A percentile compares a stretch with the other conserved stretches of the same genome.
Evolutionary conservation across 1,140 invertebrate genomes (phyloP).

Genomic region (Drosophila micromelanica): DNA sequence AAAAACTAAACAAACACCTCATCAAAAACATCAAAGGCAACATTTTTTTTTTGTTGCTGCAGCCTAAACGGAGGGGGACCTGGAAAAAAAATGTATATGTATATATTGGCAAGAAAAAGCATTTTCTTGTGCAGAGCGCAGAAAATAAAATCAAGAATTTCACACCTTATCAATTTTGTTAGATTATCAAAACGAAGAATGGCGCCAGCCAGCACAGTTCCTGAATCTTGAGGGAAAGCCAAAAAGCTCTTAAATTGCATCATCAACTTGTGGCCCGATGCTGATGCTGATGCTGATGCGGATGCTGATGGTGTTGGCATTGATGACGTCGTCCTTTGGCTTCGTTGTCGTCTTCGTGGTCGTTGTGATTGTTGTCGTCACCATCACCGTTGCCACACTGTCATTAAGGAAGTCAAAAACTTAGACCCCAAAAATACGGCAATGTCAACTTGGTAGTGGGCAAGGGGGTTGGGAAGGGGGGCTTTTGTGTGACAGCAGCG

Average conservation of each 20-base stretch:
- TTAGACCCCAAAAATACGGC: constrained; percentile 67
- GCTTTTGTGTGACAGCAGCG: constrained; percentile 68
- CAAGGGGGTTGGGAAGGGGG: not conserved
- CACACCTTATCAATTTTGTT: constrained; percentile 82
- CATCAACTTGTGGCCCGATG: constrained; percentile 48
- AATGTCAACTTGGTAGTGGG: not conserved
- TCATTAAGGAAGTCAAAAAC: constrained; percentile 81
- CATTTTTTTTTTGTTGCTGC: constrained; percentile 33
- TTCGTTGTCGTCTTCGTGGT: constrained; percentile 36
- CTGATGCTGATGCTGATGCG: constrained; percentile 11
- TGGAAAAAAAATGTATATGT: constrained; percentile 33
- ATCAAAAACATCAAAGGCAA: constrained; percentile 74
- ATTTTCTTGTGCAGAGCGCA: constrained; percentile 64
- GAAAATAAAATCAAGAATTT: constrained; percentile 82
- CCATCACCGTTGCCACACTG: constrained; percentile 54
- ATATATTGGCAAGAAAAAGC: constrained; percentile 53
- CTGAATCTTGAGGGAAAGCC: constrained; percentile 1
- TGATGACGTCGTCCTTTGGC: constrained; percentile 37
- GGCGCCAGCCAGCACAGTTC: constrained; percentile 17
- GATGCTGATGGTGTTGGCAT: constrained; percentile 45
- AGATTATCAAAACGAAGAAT: constrained; percentile 75
- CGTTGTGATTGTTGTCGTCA: constrained; percentile 54
- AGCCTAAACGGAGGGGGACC: constrained; percentile 26
- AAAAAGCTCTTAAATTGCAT: constrained; percentile 68
- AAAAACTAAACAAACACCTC: constrained; percentile 82